phyloP scores from a whole-genome alignment of 1,140 invertebrate genomes.

The Latrodectus geometricus region DNA sequence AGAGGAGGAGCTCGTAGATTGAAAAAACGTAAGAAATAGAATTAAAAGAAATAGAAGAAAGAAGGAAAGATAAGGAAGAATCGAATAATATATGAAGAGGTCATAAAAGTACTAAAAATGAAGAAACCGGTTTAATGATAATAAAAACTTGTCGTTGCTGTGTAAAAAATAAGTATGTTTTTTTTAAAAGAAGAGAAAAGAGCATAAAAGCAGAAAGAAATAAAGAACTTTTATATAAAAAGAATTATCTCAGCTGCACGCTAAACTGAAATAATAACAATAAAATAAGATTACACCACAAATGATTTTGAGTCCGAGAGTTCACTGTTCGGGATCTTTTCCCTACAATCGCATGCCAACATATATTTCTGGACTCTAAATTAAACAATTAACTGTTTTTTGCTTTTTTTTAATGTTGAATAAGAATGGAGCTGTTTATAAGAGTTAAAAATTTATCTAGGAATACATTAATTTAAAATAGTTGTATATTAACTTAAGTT shows the following conservation, averaged over 20 bases:
- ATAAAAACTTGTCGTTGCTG: conserved; percentile 57
- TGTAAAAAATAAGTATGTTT: conserved; percentile 45
- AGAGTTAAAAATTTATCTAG: no score
- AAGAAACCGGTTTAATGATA: conserved; percentile 60
- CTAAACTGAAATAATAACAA: conserved; percentile 51
- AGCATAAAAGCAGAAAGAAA: conserved; percentile 26
- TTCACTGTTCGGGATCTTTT: conserved; percentile 41
- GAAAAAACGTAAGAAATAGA: conserved; percentile 12
- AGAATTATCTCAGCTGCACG: conserved; percentile 51
- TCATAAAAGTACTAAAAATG: conserved; percentile 59
- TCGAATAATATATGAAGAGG: conserved; percentile 57
- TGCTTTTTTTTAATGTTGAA: not conserved
- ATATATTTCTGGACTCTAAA: not conserved
- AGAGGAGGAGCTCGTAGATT: not conserved
- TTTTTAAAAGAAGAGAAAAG: conserved; percentile 28
- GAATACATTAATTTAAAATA: no score
- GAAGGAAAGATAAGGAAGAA: conserved; percentile 4
- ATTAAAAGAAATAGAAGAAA: conserved; percentile 34
- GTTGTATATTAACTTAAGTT: no score
- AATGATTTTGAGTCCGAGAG: conserved; percentile 49
- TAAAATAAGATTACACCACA: conserved; percentile 22
- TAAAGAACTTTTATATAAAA: conserved; percentile 55
- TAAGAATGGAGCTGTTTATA: no score
- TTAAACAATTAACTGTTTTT: not conserved
- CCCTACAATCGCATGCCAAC: not conserved